A percentile compares a stretch with the other conserved stretches of the same genome.
phyloP scores from a whole-genome alignment of 2,797 vertebrate species.

The Sardinella longiceps region DNA sequence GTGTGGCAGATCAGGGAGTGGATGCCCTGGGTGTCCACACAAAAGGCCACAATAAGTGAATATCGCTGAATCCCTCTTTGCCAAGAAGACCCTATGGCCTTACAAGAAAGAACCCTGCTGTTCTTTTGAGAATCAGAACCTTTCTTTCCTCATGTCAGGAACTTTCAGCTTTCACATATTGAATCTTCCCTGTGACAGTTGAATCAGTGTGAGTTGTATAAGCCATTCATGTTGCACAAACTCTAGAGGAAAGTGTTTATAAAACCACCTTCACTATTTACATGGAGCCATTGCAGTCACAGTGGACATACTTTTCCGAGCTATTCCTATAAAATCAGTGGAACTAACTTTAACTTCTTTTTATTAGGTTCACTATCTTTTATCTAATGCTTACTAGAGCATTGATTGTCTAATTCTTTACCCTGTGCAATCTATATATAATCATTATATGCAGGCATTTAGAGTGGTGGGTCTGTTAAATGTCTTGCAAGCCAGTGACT shows the following conservation, averaged over 20 bases:
- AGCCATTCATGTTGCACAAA: neutral
- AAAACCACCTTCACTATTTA: neutral
- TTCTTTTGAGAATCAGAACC: neutral
- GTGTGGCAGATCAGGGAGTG: neutral
- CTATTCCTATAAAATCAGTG: neutral
- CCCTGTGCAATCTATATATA: neutral
- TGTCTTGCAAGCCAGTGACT: neutral
- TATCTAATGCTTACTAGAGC: neutral
- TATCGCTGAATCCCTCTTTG: neutral
- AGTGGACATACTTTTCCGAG: neutral
- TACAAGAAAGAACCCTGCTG: neutral
- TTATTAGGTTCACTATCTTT: neutral
- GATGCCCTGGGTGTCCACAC: neutral
- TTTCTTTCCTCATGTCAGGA: neutral
- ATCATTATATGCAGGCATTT: neutral
- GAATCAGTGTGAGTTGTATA: neutral
- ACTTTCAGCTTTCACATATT: neutral
- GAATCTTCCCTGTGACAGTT: neutral
- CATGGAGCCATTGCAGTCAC: neutral
- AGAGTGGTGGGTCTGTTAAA: neutral
- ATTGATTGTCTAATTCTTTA: neutral
- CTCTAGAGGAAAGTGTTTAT: neutral
- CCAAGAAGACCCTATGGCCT: neutral
- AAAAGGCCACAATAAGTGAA: neutral
- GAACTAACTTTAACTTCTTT: neutral